phyloP scores from a whole-genome alignment of 2,797 vertebrate genomes.

The Phataginus tricuspis region DNA sequence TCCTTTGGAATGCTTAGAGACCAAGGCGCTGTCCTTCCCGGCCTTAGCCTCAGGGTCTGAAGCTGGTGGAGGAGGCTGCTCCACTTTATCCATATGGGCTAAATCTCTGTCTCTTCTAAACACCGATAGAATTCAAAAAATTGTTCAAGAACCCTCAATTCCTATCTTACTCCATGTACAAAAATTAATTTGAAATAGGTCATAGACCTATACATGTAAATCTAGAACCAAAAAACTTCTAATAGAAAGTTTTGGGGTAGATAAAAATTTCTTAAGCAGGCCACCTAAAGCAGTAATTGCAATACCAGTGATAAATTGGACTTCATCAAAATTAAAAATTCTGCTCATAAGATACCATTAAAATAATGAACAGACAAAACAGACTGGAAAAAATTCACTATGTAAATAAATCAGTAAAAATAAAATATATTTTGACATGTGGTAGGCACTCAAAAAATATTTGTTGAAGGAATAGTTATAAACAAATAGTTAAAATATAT shows the following conservation, averaged over 20 bases:
- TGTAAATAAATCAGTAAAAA: too few species aligned
- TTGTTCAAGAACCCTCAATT: background rate
- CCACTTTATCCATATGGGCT: background rate
- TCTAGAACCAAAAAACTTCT: background rate
- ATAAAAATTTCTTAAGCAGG: background rate
- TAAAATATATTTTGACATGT: too few species aligned
- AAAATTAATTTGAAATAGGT: background rate
- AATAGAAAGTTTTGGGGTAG: background rate
- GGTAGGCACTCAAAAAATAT: too few species aligned
- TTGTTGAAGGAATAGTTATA: too few species aligned
- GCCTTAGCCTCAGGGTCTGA: background rate
- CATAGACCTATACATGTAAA: background rate
- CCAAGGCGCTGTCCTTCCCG: background rate
- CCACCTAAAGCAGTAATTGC: background rate
- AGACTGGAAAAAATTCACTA: background rate
- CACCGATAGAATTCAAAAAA: background rate
- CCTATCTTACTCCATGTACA: background rate
- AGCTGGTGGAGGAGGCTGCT: background rate
- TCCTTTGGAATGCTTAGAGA: background rate
- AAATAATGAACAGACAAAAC: background rate
- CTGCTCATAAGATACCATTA: background rate
- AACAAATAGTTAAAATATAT: too few species aligned
- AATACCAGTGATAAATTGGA: background rate
- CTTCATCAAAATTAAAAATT: conserved; percentile 21
- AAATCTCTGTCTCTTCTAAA: background rate